A percentile compares a stretch with the other conserved stretches of the same genome.
phyloP scores from a whole-genome alignment of 2,888 invertebrate species.

The Yponomeuta plumbellus region DNA sequence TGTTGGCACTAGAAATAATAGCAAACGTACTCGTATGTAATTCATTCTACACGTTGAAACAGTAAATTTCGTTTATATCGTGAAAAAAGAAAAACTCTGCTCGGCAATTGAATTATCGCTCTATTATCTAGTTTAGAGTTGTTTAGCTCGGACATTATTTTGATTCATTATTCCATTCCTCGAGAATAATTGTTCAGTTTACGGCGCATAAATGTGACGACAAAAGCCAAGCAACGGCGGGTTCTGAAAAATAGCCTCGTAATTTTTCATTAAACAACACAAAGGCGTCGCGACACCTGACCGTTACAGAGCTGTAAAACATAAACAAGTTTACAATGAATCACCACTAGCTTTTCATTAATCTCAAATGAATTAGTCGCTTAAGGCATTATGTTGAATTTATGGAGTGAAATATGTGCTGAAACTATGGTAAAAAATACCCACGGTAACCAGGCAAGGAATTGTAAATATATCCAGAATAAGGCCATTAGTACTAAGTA shows the following conservation, averaged over 20 bases:
- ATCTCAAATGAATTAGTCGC: neutral
- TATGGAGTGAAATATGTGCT: neutral
- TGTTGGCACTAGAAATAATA: neutral
- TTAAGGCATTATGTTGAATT: neutral
- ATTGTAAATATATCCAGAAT: too few relatives aligned
- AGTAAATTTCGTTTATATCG: too few relatives aligned
- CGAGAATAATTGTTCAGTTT: constrained; percentile 1
- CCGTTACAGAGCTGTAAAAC: neutral
- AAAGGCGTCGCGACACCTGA: constrained; percentile 8
- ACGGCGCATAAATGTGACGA: constrained; percentile 6
- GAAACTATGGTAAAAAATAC: neutral
- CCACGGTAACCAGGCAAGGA: too few relatives aligned
- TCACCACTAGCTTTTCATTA: neutral
- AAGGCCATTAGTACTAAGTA: too few relatives aligned
- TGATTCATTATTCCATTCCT: constrained; percentile 5
- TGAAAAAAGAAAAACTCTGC: too few relatives aligned
- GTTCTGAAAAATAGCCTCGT: constrained; percentile 9
- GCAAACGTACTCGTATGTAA: neutral
- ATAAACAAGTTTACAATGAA: constrained; percentile 7
- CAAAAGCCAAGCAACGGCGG: neutral
- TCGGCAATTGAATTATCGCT: neutral
- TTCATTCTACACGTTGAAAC: too few relatives aligned
- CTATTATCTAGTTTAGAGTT: neutral
- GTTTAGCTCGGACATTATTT: neutral
- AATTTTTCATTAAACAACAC: constrained; percentile 12